Conservation (phyloP, 2,797 vertebrate genomes). For the Gouania willdenowi region DNA sequence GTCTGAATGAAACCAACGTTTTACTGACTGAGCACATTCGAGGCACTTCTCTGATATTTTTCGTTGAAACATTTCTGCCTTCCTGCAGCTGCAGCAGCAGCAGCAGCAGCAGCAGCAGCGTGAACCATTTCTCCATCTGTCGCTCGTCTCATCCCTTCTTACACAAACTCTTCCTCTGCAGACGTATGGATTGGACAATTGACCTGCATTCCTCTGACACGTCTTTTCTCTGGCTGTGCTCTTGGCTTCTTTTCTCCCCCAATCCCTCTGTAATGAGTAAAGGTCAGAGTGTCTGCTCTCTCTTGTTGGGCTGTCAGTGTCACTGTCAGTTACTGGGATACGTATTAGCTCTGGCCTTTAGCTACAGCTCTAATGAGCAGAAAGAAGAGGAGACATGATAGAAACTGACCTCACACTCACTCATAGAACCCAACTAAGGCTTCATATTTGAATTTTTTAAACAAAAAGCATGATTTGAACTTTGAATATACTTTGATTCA, state of each 20-base stretch:
- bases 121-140: too few species aligned
- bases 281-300: conserved; percentile 48
- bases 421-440: too few species aligned
- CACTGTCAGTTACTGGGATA: conserved; percentile 32
- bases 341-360: conserved; percentile 60
- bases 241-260: conserved; percentile 4
- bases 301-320: conserved; percentile 46
- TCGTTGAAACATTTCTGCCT: too few species aligned
- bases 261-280: conserved; percentile 34
- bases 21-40: too few species aligned
- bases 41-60: too few species aligned
- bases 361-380: conserved; percentile 36
- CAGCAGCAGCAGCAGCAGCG: too few species aligned
- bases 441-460: too few species aligned
- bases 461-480: too few species aligned
- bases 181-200: conserved; percentile 7
- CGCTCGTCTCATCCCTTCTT: background rate
- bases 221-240: conserved; percentile 6
- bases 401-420: conserved; percentile 5
- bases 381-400: conserved; percentile 6
- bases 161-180: conserved; percentile 4
- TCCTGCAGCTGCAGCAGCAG: too few species aligned
- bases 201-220: conserved; percentile 1
- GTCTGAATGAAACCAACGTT: too few species aligned
- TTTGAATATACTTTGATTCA: too few species aligned